These are phyloP conservation scores for Mythimna pallens DNA, from an alignment of 2,888 invertebrate genomes.

Conservation along the genomic window DNA sequence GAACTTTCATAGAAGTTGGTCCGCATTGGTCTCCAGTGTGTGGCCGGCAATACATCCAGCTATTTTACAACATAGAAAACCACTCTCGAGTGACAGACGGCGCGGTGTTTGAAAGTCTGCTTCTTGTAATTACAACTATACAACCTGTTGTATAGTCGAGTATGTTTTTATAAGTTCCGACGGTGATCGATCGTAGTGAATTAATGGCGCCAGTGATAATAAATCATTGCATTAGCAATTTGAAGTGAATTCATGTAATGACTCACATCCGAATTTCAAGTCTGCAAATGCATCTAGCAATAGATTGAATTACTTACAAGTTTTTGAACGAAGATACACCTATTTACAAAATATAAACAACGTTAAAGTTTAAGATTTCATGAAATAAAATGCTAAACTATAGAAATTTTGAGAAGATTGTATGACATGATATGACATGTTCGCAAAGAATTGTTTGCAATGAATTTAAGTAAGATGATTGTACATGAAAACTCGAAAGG, in stretches of 20 bases:
- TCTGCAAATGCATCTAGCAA: constrained; percentile 22
- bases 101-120: constrained; percentile 70
- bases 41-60: constrained; percentile 49
- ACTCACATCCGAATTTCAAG: constrained; percentile 46
- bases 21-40: constrained; percentile 18
- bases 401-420: constrained; percentile 25
- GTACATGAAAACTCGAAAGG: constrained; percentile 59
- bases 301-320: neutral
- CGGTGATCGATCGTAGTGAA: constrained; percentile 31
- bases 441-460: constrained; percentile 33
- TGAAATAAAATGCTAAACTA: constrained; percentile 22
- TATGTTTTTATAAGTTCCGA: constrained; percentile 57
- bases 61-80: constrained; percentile 77
- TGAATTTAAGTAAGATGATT: constrained; percentile 54
- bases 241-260: constrained; percentile 35
- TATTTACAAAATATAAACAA: neutral
- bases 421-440: constrained; percentile 13
- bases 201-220: constrained; percentile 40
- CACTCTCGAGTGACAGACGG: constrained; percentile 72
- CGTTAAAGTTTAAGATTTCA: neutral
- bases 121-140: constrained; percentile 61
- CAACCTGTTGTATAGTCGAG: constrained; percentile 43
- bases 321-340: constrained; percentile 12
- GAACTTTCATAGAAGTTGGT: constrained; percentile 30
- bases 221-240: constrained; percentile 40